These are phyloP conservation scores for Mongoloraphidia duomilia DNA, from an alignment of 2,888 invertebrate species.

Conservation along the genomic window DNA sequence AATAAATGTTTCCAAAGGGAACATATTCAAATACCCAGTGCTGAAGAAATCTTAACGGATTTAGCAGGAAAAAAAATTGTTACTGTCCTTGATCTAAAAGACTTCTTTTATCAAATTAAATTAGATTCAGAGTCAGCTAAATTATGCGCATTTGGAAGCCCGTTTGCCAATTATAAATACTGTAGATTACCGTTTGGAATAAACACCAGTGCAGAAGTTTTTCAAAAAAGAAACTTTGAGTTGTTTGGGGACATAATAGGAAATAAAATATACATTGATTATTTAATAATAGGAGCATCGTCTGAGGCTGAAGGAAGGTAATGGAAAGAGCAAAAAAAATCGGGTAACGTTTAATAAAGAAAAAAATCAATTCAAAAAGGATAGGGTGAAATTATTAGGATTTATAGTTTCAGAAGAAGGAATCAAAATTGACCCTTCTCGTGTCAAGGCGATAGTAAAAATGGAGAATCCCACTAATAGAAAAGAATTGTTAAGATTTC, in stretches of 20 bases:
- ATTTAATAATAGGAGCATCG: not conserved
- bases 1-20: too few species aligned
- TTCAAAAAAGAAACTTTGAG: too few species aligned
- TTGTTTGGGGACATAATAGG: constrained; percentile 1
- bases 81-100: constrained; percentile 5
- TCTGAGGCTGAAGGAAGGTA: constrained; percentile 1
- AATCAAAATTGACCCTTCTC: too few species aligned
- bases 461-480: too few species aligned
- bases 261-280: constrained; percentile 4
- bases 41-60: constrained; percentile 4
- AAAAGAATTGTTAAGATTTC: too few species aligned
- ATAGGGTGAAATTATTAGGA: too few species aligned
- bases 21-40: constrained; percentile 4
- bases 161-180: constrained; percentile 2
- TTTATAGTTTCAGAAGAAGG: too few species aligned
- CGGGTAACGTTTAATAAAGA: too few species aligned
- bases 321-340: too few species aligned
- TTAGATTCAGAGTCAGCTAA: constrained; percentile 3
- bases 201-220: constrained; percentile 2
- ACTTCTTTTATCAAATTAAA: constrained; percentile 6
- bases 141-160: constrained; percentile 3
- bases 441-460: too few species aligned
- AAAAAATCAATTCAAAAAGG: too few species aligned
- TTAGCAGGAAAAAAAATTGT: constrained; percentile 1
- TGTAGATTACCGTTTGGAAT: constrained; percentile 5